phyloP scores from a whole-genome alignment of 2,113 vertebrate species.

The Paracyprichromis sp. region DNA sequence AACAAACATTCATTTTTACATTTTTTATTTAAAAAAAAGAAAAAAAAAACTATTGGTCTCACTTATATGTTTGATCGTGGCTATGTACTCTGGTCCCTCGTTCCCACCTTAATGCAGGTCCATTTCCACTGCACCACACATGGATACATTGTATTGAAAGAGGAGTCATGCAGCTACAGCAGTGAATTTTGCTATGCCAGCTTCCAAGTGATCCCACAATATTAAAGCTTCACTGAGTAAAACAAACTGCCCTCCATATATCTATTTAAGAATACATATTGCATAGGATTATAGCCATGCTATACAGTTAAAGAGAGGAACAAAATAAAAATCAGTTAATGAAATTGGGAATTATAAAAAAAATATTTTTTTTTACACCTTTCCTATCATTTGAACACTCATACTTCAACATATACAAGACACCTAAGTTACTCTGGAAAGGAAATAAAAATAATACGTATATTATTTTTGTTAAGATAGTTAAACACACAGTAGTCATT shows the following conservation, averaged over 20 bases:
- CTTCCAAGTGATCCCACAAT: conserved; percentile 81
- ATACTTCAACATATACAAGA: conserved; percentile 93
- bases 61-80: conserved; percentile 88
- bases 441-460: conserved; percentile 70
- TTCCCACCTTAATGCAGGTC: conserved; percentile 65
- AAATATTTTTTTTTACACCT: conserved; percentile 66
- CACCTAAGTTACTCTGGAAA: conserved; percentile 79
- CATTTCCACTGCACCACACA: conserved; percentile 86
- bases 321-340: conserved; percentile 78
- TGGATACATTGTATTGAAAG: conserved; percentile 83
- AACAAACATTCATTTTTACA: conserved; percentile 10
- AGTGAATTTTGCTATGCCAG: conserved; percentile 78
- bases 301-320: conserved; percentile 72
- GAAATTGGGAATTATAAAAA: conserved; percentile 72
- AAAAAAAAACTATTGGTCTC: conserved; percentile 74
- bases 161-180: conserved; percentile 93
- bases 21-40: conserved; percentile 86
- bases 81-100: conserved; percentile 72
- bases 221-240: conserved; percentile 78
- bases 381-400: conserved; percentile 82
- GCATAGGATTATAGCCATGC: conserved; percentile 99
- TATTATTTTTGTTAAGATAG: conserved; percentile 63
- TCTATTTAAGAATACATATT: conserved; percentile 86
- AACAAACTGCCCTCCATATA: conserved; percentile 84
- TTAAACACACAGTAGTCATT: conserved; percentile 66